phyloP scores from a whole-genome alignment of 2,113 vertebrate species.

The Lampris incognitus region DNA sequence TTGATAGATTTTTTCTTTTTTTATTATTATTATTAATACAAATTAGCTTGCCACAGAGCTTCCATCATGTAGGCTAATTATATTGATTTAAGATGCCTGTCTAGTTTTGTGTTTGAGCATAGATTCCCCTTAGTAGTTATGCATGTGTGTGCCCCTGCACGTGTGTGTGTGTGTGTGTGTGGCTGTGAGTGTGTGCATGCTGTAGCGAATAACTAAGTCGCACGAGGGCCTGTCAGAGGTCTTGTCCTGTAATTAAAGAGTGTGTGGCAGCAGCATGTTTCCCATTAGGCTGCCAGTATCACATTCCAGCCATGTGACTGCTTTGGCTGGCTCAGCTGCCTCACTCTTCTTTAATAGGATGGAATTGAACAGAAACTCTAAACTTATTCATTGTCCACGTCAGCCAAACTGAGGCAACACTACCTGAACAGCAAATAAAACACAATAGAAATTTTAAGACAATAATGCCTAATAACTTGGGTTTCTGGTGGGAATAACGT shows the following conservation, averaged over 20 bases:
- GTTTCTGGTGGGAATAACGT: too few species aligned
- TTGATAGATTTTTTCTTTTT: slow-evolving; percentile 57
- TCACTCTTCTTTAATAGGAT: slow-evolving; percentile 42
- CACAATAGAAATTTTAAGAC: too few species aligned
- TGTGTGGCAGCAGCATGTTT: slow-evolving; percentile 75
- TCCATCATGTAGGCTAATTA: slow-evolving; percentile 62
- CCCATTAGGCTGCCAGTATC: slow-evolving; percentile 63
- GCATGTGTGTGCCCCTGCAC: slow-evolving; percentile 25
- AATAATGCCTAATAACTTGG: too few species aligned
- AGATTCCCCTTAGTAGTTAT: slow-evolving; percentile 36
- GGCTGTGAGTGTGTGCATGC: slow-evolving; percentile 10
- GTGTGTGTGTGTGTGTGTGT: slow-evolving; percentile 6
- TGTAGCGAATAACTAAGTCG: slow-evolving; percentile 59
- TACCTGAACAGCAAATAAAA: background rate
- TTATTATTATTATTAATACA: slow-evolving; percentile 50
- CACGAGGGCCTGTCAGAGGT: slow-evolving; percentile 66
- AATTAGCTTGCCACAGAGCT: slow-evolving; percentile 49
- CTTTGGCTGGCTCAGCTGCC: slow-evolving; percentile 48
- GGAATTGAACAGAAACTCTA: slow-evolving; percentile 55
- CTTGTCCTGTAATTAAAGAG: slow-evolving; percentile 69
- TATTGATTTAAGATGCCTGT: slow-evolving; percentile 64
- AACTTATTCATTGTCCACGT: slow-evolving; percentile 44
- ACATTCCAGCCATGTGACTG: slow-evolving; percentile 67
- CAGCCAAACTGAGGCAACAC: background rate
- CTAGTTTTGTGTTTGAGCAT: slow-evolving; percentile 49